Percentiles rank a stretch among this genome's conserved stretches.
These are phyloP conservation scores for Clarias macrocephalus DNA, from an alignment of 2,113 vertebrate genomes.

Conservation along the genomic window DNA sequence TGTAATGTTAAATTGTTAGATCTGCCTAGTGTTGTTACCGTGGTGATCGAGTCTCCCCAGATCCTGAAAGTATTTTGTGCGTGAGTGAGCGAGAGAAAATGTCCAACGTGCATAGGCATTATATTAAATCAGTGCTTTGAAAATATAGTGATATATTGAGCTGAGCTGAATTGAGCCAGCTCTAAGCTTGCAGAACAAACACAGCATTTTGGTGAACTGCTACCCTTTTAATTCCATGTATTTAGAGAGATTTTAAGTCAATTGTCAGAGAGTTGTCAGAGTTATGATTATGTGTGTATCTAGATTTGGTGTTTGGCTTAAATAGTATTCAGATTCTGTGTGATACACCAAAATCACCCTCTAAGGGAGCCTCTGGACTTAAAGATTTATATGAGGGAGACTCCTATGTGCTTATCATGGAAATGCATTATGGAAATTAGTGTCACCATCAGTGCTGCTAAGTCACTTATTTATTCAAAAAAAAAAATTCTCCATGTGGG, in stretches of 20 bases:
- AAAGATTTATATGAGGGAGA: neutral
- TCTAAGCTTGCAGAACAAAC: neutral
- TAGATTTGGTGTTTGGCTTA: neutral
- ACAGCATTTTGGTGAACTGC: neutral
- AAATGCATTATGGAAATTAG: slow-evolving; percentile 6
- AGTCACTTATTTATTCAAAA: too few species aligned
- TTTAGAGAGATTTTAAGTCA: neutral
- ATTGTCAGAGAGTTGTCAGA: neutral
- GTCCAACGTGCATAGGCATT: slow-evolving; percentile 26
- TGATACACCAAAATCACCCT: neutral
- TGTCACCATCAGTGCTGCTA: too few species aligned
- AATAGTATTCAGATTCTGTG: neutral
- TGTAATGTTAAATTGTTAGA: slow-evolving; percentile 21
- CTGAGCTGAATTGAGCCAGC: neutral
- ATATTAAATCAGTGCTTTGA: slow-evolving; percentile 28
- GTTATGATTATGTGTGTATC: neutral
- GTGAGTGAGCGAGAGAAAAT: neutral
- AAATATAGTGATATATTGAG: neutral
- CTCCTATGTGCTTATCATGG: neutral
- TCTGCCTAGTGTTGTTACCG: slow-evolving; percentile 47
- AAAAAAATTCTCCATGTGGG: too few species aligned
- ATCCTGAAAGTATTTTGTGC: slow-evolving; percentile 22
- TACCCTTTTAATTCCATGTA: neutral
- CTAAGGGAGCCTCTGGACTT: neutral
- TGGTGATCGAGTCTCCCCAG: slow-evolving; percentile 46